Evolutionary conservation across 1,140 invertebrate species (phyloP), one percentile per base, ranked within the genome.

Genomic region (Calephelis virginiensis): DNA sequence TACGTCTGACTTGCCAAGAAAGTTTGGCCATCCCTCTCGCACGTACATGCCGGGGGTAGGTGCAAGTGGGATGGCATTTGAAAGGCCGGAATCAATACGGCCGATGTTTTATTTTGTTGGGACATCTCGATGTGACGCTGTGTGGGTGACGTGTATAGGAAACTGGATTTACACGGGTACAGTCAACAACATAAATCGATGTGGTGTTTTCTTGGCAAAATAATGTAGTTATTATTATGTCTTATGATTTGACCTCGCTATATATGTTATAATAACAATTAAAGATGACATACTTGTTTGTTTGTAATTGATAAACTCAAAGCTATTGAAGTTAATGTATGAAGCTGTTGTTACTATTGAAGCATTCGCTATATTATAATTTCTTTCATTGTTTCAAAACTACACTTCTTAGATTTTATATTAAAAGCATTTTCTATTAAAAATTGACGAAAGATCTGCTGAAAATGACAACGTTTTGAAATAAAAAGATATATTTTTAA

Each of bases 21-120:
- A 76, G 72, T 73, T 74, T 72, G 74, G 70, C 77, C 75, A 76
- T 83, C 83, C 66, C 70, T 6, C 62, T 87, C 80, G 13, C 73
- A 65, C 80, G 13, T 68, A 63, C 50, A 8, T 9, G 40, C 43
- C 14, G 60, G 61, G 64, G 62, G 62, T 40, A 53, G 38, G 82
- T 63, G 49, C 40, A 80, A 87, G 60, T 69, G 75, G 70, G 85
- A 88, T 63, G 56, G 73, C 63, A 53, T 72, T 59, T 66, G 68
- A 69, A 79, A 76, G 74, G 76, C 74, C 72, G 78, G 81, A 88
- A 88, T 88, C 85, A 82, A 88, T 88, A 88, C 80, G 75, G 78
- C 83, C 81, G 76, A 67, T 72, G 80, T 85, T 85, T 87, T 86
- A 82, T 83, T 85, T 84, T 80, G 78, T 74, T 74, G 81, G 81